Evolutionary conservation across 2,113 vertebrate species (phyloP), one percentile per base, ranked within the genome.

Genomic region (Zosterops pallidus): DNA sequence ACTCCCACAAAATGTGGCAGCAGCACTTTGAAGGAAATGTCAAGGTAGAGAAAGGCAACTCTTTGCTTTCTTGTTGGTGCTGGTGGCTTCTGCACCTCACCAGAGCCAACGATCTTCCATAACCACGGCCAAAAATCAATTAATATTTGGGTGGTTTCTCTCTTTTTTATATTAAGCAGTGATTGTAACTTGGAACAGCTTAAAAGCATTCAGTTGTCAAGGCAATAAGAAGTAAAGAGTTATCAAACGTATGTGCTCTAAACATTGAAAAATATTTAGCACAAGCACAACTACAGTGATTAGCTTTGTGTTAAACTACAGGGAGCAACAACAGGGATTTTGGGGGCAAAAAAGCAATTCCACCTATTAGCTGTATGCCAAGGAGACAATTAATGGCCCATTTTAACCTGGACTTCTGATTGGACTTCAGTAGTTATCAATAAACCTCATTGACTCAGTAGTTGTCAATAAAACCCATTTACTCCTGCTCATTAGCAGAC

Each of bases 131-230:
- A 60, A 92, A 75, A 93, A 93, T 76, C 59, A 91, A 95, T 94
- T 83, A 89, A 52, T 76, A 25, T n/a, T 71, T 81, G 31, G 13
- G 26, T 52, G 10, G 9, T 33, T 84, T 60, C 13, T 57, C 26
- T 35, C 17, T 69, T 65, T 65, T 76, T 89, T 84, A 50, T 89
- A 70, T 84, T 65, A 93, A 83, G 70, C 69, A 90, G 60, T 9
- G 59, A 83, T 63, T 82, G 42, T 60, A 80, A 76, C 50, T 64
- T 33, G n/a, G 49, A 60, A 71, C 22, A 74, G 29, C 56, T 79
- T 86, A 89, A 94, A 97, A 96, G 84, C 49, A 87, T 42, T 88
- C 50, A 12, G 44, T 94, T 95, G 70, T 72, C 85, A 86, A 75
- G 71, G 72, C 44, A 84, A 47, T 20, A 63, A 50, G 20, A 89